phyloP scores from a whole-genome alignment of 2,113 vertebrate genomes.

The Malaclemys terrapin region DNA sequence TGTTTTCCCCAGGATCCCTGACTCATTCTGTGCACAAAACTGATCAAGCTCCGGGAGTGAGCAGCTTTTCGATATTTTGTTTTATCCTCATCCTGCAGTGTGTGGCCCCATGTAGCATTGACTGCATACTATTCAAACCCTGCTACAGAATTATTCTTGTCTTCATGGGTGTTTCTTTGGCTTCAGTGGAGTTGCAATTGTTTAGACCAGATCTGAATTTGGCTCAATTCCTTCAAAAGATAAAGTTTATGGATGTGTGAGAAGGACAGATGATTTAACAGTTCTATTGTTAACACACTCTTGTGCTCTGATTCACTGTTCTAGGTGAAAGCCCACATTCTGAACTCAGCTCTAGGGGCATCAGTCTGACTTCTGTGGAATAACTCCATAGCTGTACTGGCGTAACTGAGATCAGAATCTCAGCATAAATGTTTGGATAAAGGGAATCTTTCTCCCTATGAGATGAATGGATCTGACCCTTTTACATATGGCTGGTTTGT shows the following conservation, averaged over 20 bases:
- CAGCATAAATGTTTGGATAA: neutral
- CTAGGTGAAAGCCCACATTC: neutral
- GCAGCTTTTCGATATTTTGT: neutral
- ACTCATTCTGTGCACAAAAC: accelerated
- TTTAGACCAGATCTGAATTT: neutral
- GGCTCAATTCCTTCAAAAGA: neutral
- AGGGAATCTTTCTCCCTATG: neutral
- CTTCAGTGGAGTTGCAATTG: neutral
- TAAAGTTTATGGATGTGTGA: neutral
- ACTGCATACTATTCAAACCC: neutral
- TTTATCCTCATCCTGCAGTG: neutral
- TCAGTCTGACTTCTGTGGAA: neutral
- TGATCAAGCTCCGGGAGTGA: neutral
- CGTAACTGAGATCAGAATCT: neutral
- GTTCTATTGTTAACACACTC: neutral
- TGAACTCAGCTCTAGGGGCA: neutral
- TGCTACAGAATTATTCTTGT: neutral
- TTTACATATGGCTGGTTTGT: neutral
- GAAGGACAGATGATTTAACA: neutral
- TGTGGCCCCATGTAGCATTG: neutral
- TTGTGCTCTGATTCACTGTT: neutral
- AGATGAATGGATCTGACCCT: neutral
- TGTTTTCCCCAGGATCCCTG: accelerated
- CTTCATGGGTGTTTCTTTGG: neutral
- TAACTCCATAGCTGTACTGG: neutral